Conservation (phyloP, 2,797 vertebrate genomes). For the Scleropages formosus region DNA sequence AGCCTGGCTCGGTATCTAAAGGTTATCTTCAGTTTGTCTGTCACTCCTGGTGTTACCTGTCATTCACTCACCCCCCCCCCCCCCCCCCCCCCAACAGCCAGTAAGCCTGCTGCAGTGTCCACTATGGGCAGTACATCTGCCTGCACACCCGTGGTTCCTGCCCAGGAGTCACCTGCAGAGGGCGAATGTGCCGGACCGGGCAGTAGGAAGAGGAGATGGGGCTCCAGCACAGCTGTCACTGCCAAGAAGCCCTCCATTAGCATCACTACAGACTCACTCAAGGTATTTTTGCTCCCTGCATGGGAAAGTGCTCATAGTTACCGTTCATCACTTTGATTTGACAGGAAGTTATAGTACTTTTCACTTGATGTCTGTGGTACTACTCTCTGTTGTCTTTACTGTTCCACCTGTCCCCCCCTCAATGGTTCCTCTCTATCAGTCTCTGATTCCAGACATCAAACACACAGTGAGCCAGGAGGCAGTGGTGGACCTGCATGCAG, state of each 20-base stretch:
- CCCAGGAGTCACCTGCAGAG: slow-evolving; percentile 64
- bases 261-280: slow-evolving; percentile 89
- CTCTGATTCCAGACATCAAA: slow-evolving; percentile 86
- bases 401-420: neutral
- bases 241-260: slow-evolving; percentile 90
- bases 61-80: neutral
- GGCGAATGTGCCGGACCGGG: slow-evolving; percentile 64
- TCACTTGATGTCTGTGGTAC: no score
- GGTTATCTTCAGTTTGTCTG: neutral
- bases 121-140: slow-evolving; percentile 37
- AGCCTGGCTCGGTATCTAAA: neutral
- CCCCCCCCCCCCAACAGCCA: slow-evolving; percentile 50
- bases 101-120: slow-evolving; percentile 58
- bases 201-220: slow-evolving; percentile 86
- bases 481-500: slow-evolving; percentile 83
- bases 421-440: slow-evolving; percentile 57
- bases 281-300: slow-evolving; percentile 61
- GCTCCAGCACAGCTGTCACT: slow-evolving; percentile 81
- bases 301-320: neutral
- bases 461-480: slow-evolving; percentile 62
- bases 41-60: slow-evolving; percentile 16
- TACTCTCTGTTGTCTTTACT: neutral
- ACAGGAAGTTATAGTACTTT: no score
- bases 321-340: no score
- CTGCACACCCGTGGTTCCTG: slow-evolving; percentile 34